Conservation (phyloP, 2,797 vertebrate species). For the Rhinichthys osculus region DNA sequence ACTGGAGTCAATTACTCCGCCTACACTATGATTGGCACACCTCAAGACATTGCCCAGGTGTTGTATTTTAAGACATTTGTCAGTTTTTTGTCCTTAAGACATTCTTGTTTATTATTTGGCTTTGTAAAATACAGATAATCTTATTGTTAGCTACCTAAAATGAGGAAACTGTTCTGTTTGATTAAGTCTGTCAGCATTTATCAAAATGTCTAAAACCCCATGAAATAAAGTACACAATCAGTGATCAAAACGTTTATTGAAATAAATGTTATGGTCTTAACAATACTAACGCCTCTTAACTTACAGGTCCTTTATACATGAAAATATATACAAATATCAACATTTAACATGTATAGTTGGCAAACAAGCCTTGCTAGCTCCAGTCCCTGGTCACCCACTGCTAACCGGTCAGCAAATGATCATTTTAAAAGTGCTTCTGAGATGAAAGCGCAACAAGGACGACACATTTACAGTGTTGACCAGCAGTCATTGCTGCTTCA, state of each 20-base stretch:
- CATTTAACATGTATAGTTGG: slow-evolving; percentile 33
- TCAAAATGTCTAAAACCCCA: neutral
- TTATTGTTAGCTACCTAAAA: neutral
- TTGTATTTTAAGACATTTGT: too few species aligned
- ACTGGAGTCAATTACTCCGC: too few species aligned
- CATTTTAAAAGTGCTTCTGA: neutral
- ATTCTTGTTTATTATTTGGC: too few species aligned
- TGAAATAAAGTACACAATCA: neutral
- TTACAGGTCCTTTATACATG: slow-evolving; percentile 55
- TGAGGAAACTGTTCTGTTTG: neutral
- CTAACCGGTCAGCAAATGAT: neutral
- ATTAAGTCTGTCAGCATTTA: neutral
- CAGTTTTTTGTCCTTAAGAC: too few species aligned
- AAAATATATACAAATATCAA: slow-evolving; percentile 55
- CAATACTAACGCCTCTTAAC: slow-evolving; percentile 23
- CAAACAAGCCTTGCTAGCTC: neutral
- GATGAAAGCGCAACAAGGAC: neutral
- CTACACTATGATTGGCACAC: too few species aligned
- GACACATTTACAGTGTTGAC: neutral
- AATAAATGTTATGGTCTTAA: slow-evolving; percentile 19
- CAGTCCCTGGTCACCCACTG: neutral
- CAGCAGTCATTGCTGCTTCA: neutral
- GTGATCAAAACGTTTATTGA: slow-evolving; percentile 34
- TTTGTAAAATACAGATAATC: neutral
- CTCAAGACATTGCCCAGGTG: too few species aligned